These are phyloP conservation scores for Conops quadrifasciatus DNA, from an alignment of 2,888 invertebrate genomes.

Conservation along the genomic window DNA sequence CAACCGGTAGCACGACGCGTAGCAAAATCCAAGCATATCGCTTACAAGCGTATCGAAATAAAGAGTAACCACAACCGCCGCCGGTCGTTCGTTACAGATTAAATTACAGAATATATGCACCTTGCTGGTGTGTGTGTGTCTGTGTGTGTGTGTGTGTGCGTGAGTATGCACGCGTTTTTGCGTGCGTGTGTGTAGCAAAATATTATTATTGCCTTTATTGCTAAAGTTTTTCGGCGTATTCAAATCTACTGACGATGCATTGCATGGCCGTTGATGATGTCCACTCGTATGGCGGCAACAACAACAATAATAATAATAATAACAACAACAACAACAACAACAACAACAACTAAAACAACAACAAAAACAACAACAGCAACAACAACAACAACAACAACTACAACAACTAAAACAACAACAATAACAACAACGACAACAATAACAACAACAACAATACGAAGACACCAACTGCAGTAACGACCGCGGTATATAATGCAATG, in stretches of 20 bases:
- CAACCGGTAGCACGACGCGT: slow-evolving; percentile 1
- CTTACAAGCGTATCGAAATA: background rate
- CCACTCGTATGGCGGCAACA: background rate
- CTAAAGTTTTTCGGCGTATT: too few relatives aligned
- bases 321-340: background rate
- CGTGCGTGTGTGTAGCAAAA: too few relatives aligned
- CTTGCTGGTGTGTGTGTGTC: too few relatives aligned
- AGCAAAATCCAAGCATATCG: slow-evolving; percentile 11
- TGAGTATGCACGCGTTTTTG: too few relatives aligned
- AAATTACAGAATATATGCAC: slow-evolving; percentile 21
- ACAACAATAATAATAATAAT: background rate
- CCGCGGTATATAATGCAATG: too few relatives aligned
- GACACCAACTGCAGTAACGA: background rate
- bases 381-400: too few relatives aligned
- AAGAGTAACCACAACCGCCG: slow-evolving; percentile 1
- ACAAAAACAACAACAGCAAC: too few relatives aligned
- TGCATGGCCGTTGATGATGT: background rate
- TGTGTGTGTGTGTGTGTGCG: too few relatives aligned
- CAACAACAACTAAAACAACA: background rate
- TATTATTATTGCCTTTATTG: too few relatives aligned
- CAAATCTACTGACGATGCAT: too few relatives aligned
- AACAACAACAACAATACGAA: background rate
- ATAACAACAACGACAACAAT: background rate
- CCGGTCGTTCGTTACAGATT: slow-evolving; percentile 22
- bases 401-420: too few relatives aligned